These are phyloP conservation scores for Temnothorax rugatulus DNA, from an alignment of 2,888 invertebrate species.

Conservation along the genomic window DNA sequence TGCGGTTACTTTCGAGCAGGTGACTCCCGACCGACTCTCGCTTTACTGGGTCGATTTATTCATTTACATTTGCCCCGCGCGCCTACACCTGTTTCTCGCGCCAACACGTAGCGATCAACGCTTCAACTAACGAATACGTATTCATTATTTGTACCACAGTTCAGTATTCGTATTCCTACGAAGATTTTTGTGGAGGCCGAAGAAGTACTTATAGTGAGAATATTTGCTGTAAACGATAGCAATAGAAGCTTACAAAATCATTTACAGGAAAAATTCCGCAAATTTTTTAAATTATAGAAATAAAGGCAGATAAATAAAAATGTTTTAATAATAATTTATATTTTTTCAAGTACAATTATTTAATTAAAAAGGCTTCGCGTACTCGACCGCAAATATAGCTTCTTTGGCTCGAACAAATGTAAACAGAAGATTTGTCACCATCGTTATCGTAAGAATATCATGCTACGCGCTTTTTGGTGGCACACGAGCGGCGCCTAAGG, in stretches of 20 bases:
- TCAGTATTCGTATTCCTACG: not conserved
- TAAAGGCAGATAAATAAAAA: not conserved
- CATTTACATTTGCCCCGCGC: slow-evolving; percentile 49
- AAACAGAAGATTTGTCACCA: slow-evolving; percentile 37
- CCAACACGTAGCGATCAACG: slow-evolving; percentile 42
- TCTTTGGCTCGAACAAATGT: not conserved
- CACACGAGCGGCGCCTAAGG: slow-evolving; percentile 38
- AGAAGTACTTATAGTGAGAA: not conserved
- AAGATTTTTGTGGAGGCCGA: not conserved
- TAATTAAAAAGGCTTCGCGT: not conserved
- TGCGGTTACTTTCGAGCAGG: slow-evolving; percentile 59
- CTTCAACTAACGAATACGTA: slow-evolving; percentile 18
- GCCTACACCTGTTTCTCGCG: slow-evolving; percentile 48
- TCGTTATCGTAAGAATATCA: slow-evolving; percentile 36
- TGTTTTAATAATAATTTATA: not conserved
- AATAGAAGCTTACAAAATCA: not conserved
- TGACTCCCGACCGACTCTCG: slow-evolving; percentile 50
- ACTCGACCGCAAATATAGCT: not conserved
- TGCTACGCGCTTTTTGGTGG: slow-evolving; percentile 34
- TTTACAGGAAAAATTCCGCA: not conserved
- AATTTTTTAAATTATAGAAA: not conserved
- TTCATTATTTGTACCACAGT: slow-evolving; percentile 20
- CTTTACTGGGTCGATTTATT: slow-evolving; percentile 57
- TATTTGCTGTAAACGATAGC: not conserved
- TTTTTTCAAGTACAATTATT: not conserved